A percentile compares a stretch with the other conserved stretches of the same genome.
Conservation (phyloP, 2,113 vertebrate species). For the Carlito syrichta region DNA sequence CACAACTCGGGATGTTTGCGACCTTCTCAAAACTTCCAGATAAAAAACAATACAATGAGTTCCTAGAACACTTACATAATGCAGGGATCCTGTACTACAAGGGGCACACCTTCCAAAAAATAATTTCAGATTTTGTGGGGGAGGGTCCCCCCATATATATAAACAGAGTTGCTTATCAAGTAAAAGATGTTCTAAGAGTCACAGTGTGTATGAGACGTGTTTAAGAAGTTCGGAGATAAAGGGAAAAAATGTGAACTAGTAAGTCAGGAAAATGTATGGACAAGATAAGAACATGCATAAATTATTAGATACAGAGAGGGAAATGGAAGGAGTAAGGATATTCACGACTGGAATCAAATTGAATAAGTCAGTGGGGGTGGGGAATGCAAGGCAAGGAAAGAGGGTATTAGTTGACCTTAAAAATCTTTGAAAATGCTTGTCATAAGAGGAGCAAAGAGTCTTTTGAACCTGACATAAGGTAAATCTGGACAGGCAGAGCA, state of each 20-base stretch:
- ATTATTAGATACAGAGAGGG: background rate
- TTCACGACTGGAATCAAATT: background rate
- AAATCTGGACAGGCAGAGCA: background rate
- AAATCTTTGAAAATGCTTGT: background rate
- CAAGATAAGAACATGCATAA: background rate
- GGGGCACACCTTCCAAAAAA: no score
- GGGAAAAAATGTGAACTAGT: background rate
- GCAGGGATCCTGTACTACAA: no score
- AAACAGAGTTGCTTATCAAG: background rate
- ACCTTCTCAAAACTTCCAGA: no score
- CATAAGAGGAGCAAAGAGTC: background rate
- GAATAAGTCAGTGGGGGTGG: background rate
- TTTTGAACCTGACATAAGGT: background rate
- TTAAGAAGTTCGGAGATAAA: background rate
- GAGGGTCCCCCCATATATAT: no score
- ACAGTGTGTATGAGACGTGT: accelerated
- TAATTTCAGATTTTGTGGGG: no score
- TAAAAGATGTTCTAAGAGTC: background rate
- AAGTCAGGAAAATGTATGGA: background rate
- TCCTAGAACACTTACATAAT: no score
- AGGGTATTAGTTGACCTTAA: background rate
- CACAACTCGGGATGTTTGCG: no score
- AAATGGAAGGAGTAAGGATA: background rate
- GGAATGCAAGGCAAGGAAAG: background rate
- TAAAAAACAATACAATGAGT: no score